These are phyloP conservation scores for Yasuhikotakia modesta DNA, from an alignment of 2,797 vertebrate species.

Conservation along the genomic window DNA sequence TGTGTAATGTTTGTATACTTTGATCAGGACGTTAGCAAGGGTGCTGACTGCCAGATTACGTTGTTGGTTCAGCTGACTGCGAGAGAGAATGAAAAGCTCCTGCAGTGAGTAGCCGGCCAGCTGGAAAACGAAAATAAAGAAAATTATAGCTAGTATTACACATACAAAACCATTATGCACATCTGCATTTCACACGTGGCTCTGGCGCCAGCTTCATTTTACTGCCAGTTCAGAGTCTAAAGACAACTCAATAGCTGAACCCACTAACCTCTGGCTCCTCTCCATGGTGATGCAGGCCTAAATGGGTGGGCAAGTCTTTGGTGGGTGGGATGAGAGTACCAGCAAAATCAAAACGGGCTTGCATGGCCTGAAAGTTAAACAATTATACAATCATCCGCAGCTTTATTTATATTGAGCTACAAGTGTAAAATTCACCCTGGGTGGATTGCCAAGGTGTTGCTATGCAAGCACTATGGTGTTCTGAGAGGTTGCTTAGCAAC, in stretches of 20 bases:
- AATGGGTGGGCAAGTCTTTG: conserved; percentile 88
- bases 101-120: conserved; percentile 95
- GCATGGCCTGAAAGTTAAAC: conserved; percentile 85
- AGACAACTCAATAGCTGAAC: not conserved
- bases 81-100: conserved; percentile 94
- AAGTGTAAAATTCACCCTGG: not conserved
- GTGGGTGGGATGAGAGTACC: conserved; percentile 86
- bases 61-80: conserved; percentile 93
- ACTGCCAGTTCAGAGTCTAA: not conserved
- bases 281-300: conserved; percentile 96
- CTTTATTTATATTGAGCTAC: not conserved
- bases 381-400: conserved; percentile 8
- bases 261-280: conserved; percentile 93
- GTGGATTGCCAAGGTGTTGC: no score
- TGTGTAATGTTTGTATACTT: conserved; percentile 73
- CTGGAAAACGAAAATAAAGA: conserved; percentile 68
- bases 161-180: conserved; percentile 5
- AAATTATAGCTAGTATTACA: not conserved
- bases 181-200: not conserved
- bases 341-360: conserved; percentile 91
- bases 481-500: no score
- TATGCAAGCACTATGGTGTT: no score
- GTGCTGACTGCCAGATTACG: conserved; percentile 88
- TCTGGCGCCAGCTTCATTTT: not conserved
- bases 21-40: conserved; percentile 84